phyloP scores from a whole-genome alignment of 2,113 vertebrate species.

The Triplophysa siluroides region DNA sequence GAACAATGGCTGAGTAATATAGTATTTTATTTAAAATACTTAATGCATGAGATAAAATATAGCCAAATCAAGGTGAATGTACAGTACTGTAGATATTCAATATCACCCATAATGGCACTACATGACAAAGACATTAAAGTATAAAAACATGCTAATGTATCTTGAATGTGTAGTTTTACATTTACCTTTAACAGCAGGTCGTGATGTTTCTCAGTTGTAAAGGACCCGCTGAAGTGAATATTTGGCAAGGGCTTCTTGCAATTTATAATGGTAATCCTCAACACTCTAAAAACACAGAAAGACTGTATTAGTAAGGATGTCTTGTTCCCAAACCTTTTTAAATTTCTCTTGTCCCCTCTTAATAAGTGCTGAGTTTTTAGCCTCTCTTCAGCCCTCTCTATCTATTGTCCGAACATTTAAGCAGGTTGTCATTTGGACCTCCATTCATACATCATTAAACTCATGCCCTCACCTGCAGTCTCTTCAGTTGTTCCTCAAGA shows the following conservation, averaged over 20 bases:
- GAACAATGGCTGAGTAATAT: too few species aligned
- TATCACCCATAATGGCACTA: too few species aligned
- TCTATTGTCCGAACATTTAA: not conserved
- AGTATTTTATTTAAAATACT: too few species aligned
- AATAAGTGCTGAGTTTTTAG: not conserved
- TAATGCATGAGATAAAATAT: too few species aligned
- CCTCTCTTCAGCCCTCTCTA: not conserved
- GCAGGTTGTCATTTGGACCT: not conserved
- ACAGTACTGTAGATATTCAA: too few species aligned
- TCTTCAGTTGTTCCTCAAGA: constrained; percentile 77
- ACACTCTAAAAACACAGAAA: constrained; percentile 62
- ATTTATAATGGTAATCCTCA: constrained; percentile 72
- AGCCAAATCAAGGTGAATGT: too few species aligned
- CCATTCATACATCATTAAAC: not conserved
- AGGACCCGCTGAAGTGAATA: constrained; percentile 66
- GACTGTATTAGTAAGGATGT: not conserved
- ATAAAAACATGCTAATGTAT: not conserved
- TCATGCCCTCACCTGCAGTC: constrained; percentile 76
- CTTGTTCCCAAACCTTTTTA: not conserved
- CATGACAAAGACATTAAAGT: not conserved
- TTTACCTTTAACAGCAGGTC: constrained; percentile 61
- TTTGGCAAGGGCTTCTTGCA: constrained; percentile 71
- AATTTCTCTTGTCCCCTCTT: constrained; percentile 12
- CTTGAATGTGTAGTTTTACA: constrained; percentile 49
- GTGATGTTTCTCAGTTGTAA: constrained; percentile 65